A percentile compares a stretch with the other conserved stretches of the same genome.
Evolutionary conservation across 2,888 invertebrate species (phyloP).

Genomic region (Phrixothrix hirtus): DNA sequence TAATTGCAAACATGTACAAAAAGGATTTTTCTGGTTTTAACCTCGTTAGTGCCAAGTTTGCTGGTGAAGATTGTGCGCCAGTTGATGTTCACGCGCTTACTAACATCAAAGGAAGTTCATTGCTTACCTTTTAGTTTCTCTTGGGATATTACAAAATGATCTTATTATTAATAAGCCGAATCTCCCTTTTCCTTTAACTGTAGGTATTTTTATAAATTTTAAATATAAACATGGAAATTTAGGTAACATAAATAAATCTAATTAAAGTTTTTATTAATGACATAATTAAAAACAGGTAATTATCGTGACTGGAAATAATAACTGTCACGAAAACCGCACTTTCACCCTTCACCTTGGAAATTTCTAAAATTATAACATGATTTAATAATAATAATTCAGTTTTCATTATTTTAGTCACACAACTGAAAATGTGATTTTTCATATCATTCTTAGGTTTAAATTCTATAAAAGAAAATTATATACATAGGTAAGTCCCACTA

Average conservation of each 20-base stretch:
- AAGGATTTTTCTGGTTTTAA: constrained; percentile 22
- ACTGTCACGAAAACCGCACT: constrained; percentile 17
- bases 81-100: constrained; percentile 23
- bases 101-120: constrained; percentile 24
- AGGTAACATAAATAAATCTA: not conserved
- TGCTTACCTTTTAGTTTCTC: constrained; percentile 27
- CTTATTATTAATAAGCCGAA: constrained; percentile 13
- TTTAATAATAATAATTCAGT: no score
- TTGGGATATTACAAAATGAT: constrained; percentile 7
- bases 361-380: constrained; percentile 14
- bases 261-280: constrained; percentile 9
- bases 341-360: constrained; percentile 10
- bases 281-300: constrained; percentile 15
- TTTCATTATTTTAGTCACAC: no score
- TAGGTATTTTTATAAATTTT: constrained; percentile 1
- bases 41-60: constrained; percentile 26
- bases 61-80: constrained; percentile 16
- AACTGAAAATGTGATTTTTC: no score
- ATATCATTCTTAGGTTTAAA: no score
- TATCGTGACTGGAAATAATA: constrained; percentile 18
- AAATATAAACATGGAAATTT: not conserved
- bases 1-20: constrained; percentile 28
- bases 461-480: no score
- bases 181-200: constrained; percentile 2
- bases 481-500: no score